Evolutionary conservation across 2,797 vertebrate genomes (phyloP).

Genomic region (Enteromius viviparus): DNA sequence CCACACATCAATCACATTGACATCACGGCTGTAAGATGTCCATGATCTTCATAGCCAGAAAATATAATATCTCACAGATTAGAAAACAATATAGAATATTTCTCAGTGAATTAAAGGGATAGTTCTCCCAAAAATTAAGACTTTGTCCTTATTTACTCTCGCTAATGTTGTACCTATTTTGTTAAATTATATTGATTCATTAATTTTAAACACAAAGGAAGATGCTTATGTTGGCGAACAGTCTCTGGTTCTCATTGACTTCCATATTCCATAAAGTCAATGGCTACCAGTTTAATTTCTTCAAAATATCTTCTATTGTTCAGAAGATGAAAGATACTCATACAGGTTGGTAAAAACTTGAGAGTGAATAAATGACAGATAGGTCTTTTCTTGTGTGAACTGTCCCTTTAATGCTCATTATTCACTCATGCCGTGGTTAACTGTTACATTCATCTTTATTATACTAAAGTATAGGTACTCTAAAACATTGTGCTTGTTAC

Average conservation of each 20-base stretch:
- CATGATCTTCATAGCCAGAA: neutral
- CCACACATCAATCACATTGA: neutral
- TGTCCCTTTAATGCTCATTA: neutral
- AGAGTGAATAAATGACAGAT: neutral
- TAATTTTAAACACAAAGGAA: neutral
- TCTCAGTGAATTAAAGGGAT: neutral
- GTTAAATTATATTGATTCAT: neutral
- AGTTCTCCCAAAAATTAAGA: neutral
- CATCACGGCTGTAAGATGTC: neutral
- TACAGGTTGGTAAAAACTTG: neutral
- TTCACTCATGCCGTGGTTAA: neutral
- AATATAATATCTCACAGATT: neutral
- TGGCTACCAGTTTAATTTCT: neutral
- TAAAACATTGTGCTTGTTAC: neutral
- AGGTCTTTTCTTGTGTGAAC: neutral
- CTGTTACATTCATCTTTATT: neutral
- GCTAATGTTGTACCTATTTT: neutral
- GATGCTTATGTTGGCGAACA: neutral
- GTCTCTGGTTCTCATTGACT: neutral
- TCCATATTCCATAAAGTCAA: neutral
- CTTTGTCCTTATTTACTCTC: neutral
- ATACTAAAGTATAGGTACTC: neutral
- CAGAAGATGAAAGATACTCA: neutral
- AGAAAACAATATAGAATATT: neutral
- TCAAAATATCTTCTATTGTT: neutral